Evolutionary conservation across 1,140 invertebrate species (phyloP), one percentile per base, ranked within the genome.

Genomic region (Portunus trituberculatus): DNA sequence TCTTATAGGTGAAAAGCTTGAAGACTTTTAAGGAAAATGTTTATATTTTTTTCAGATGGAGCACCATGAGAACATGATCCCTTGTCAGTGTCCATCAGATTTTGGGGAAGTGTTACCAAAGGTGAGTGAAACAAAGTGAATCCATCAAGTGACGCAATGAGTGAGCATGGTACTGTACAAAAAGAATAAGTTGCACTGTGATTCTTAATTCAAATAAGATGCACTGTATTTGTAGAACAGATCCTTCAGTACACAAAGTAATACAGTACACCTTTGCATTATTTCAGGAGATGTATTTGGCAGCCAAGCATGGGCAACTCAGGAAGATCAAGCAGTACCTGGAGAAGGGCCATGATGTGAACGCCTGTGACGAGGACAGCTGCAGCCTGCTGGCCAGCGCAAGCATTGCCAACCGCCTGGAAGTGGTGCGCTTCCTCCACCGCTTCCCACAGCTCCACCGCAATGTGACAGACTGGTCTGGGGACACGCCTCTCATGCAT

Each of bases 401-500:
- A 2, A 91, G 93, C 32, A 86, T 94, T 4, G 88, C 88, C n/a
- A 88, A 88, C 59, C 93, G 84, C 67, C 4, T 94, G 25, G 39
- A 28, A 16, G 45, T 94, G 28, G 93, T 94, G 88, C 88, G 93
- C 25, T 94, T 82, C 39, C 39, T 94, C 12, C 93, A 94, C n/a
- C 14, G 32, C n/a, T 67, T 91, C 45, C 88, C 67, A 8, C 52
- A 94, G 25, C 93, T 94, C 6, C 93, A 94, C 48, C 93, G 93
- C 39, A 94, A 94, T 28, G 59, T 48, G 4, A 28, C 32, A 3
- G 89, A 91, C 86, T 94, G 93, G 93, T 67, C 93, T 20, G 93
- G 93, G 16, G 93, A 94, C 39, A 94, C 93, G n/a, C 93, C 93
- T 25, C 88, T 94, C 32, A 94, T 94, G 93, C 82, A 91, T 31